Percentiles rank a stretch among this genome's conserved stretches.
Evolutionary conservation across 2,113 vertebrate genomes (phyloP).

Genomic region (Ptilonorhynchus violaceus): DNA sequence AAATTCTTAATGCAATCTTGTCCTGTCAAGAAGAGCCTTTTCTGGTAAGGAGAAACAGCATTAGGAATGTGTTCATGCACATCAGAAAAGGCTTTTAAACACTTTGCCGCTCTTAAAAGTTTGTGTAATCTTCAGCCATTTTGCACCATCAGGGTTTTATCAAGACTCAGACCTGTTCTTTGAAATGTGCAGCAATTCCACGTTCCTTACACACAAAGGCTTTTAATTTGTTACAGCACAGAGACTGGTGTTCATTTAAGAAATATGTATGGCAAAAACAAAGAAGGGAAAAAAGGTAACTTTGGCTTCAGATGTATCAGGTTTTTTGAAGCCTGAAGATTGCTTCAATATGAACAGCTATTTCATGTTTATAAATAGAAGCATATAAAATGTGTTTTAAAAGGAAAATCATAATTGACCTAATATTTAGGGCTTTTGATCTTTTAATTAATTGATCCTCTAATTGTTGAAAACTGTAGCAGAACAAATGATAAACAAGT

Average conservation of each 20-base stretch:
- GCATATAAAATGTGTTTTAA: background rate
- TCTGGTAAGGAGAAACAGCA: background rate
- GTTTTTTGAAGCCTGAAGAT: background rate
- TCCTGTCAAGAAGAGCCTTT: background rate
- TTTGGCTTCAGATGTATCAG: background rate
- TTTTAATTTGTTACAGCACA: background rate
- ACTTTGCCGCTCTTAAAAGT: background rate
- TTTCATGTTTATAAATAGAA: constrained; percentile 34
- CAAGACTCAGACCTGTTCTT: background rate
- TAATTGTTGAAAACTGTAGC: constrained; percentile 8
- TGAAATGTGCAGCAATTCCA: background rate
- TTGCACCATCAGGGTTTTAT: background rate
- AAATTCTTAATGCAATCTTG: background rate
- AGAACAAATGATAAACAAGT: background rate
- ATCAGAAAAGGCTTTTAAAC: background rate
- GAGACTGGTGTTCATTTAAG: background rate
- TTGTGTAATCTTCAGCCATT: background rate
- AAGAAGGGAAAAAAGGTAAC: background rate
- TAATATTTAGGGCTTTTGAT: constrained; percentile 27
- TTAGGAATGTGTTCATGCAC: background rate
- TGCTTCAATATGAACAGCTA: background rate
- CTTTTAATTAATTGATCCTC: constrained; percentile 4
- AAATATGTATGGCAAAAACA: background rate
- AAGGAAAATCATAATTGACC: background rate
- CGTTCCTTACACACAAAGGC: background rate